Percentiles rank a stretch among this genome's conserved stretches.
These are phyloP conservation scores for Ceyx margarethae DNA, from an alignment of 2,113 vertebrate species.

Conservation along the genomic window DNA sequence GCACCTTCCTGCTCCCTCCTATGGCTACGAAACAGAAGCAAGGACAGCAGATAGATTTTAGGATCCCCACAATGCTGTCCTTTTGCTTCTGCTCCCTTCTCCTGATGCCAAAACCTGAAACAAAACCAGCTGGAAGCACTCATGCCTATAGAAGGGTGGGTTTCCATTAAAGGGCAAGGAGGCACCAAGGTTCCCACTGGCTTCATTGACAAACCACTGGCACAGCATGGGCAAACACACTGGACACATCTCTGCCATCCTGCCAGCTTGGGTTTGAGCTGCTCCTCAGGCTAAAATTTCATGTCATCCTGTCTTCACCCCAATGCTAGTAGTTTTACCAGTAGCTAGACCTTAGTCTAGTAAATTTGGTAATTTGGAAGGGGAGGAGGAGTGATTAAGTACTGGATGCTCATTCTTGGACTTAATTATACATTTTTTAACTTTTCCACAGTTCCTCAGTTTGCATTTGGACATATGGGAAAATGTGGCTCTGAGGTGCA, in stretches of 20 bases:
- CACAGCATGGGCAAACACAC: not conserved
- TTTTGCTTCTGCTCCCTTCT: not conserved
- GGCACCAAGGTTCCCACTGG: not conserved
- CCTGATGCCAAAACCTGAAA: not conserved
- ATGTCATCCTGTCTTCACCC: not conserved
- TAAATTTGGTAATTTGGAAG: not conserved
- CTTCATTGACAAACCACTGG: not conserved
- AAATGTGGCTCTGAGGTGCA: not conserved
- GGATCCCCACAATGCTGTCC: rapidly evolving
- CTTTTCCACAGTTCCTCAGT: not conserved
- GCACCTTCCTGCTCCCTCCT: not conserved
- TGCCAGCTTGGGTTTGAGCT: not conserved
- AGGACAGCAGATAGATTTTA: not conserved
- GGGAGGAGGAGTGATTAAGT: not conserved
- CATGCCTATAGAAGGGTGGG: rapidly evolving
- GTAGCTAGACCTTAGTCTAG: not conserved
- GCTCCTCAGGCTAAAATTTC: not conserved
- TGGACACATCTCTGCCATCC: not conserved
- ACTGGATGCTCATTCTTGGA: not conserved
- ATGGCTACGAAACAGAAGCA: not conserved
- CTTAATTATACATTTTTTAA: not conserved
- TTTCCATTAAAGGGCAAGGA: not conserved
- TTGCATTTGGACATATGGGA: not conserved
- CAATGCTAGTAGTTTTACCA: not conserved
- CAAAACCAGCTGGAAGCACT: not conserved